Base-by-base conservation (phyloP, 2,113 vertebrate genomes). In the Paracyprichromis sp. region DNA sequence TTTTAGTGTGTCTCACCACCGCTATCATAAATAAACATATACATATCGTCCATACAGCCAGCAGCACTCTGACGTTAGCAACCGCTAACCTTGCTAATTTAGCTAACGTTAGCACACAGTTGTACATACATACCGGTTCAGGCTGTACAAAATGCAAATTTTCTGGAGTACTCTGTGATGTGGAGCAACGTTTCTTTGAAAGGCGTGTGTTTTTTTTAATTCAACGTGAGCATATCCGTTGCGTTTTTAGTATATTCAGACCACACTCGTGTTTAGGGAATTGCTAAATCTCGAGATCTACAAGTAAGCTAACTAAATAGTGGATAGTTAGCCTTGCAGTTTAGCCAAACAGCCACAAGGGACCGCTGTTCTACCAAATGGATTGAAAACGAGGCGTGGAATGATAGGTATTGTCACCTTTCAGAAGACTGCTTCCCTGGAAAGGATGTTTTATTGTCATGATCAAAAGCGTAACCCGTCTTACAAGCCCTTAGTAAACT, bases 241-340 rank as follows among this genome's bases (percentile, higher is more conserved):
- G 57, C 50, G 57, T 82, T 66, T 66, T 59, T 54, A 61, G 38
- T 78, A 21, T 38, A 43, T 63, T 80, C 11, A 81, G 66, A n/a
- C 86, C 83, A 90, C 53, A 90, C 79, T 92, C 71, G 61, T 92
- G 89, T 88, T 83, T 36, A 34, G 14, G 40, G 47, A 90, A 92
- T 84, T 85, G 90, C 79, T 92, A 92, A 93, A 91, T 93, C 78
- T 94, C 89, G 63, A 90, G 84, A 73, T 90, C 86, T 71, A 88
- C 82, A 86, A 87, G 86, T 45, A 82, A 83, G 92, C 86, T 94
- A 95, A 90, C 82, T 92, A 92, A 90, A 56, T 8, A 34, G 56
- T 86, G 56, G 52, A 47, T 8, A 63, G 90, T 87, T 94, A 87
- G 82, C 86, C 12, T 11, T 86, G 90, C 69, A 82, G 7, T 92